Evolutionary conservation across 2,888 invertebrate genomes (phyloP).

Genomic region (Sepiola atlantica): DNA sequence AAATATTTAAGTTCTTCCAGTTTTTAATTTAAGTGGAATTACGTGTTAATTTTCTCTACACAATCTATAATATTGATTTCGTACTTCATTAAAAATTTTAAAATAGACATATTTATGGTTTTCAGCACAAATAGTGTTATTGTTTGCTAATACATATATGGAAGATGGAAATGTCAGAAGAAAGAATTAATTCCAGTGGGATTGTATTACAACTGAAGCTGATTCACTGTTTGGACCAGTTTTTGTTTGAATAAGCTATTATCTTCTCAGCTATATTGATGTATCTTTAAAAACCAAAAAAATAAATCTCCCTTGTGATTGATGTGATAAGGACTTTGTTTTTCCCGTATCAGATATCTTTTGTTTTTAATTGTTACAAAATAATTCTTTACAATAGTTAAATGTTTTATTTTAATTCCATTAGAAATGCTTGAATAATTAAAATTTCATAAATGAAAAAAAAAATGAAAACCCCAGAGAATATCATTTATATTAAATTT

Average conservation of each 20-base stretch:
- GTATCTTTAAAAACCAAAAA: neutral
- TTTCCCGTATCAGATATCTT: too few relatives aligned
- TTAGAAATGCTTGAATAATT: too few relatives aligned
- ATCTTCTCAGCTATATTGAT: too few relatives aligned
- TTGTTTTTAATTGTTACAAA: too few relatives aligned
- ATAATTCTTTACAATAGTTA: too few relatives aligned
- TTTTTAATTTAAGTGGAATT: neutral
- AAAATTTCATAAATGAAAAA: too few relatives aligned
- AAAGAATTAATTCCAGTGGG: too few relatives aligned
- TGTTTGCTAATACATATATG: neutral
- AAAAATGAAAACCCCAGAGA: too few relatives aligned
- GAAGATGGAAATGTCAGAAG: neutral
- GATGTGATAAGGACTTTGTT: neutral
- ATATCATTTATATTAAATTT: too few relatives aligned
- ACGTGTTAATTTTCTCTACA: neutral
- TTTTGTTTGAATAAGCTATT: neutral
- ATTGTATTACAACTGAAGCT: too few relatives aligned
- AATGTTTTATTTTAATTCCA: too few relatives aligned
- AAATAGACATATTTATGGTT: neutral
- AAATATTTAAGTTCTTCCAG: too few relatives aligned
- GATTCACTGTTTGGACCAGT: neutral
- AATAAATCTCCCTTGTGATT: neutral
- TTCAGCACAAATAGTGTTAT: neutral
- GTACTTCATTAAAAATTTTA: neutral
- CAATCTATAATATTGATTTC: neutral